Evolutionary conservation across 2,797 vertebrate genomes (phyloP).

Genomic region (Anisognathus igniventris): DNA sequence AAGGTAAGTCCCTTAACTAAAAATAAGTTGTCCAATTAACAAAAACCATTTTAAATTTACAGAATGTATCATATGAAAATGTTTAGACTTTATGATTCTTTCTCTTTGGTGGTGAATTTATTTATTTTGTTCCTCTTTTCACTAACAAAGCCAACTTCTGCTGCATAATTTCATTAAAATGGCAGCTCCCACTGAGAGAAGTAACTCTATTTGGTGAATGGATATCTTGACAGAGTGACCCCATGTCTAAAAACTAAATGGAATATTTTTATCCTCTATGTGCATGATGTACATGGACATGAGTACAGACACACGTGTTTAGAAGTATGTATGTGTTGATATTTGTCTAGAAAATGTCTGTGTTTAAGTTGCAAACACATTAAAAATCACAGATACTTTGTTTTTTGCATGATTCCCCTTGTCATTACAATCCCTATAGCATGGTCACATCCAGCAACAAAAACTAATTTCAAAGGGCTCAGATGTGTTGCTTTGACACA

Average conservation of each 20-base stretch:
- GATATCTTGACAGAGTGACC: not conserved
- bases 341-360: not conserved
- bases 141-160: not conserved
- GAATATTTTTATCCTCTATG: not conserved
- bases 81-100: not conserved
- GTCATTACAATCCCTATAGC: not conserved
- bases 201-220: not conserved
- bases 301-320: not conserved
- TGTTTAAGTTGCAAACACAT: not conserved
- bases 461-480: not conserved
- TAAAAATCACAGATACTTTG: not conserved
- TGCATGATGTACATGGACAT: not conserved
- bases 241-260: not conserved
- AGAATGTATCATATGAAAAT: not conserved
- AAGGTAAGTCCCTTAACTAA: not conserved
- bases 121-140: not conserved
- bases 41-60: not conserved
- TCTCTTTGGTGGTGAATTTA: not conserved
- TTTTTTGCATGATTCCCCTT: not conserved
- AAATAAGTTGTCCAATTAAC: not conserved
- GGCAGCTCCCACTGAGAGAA: not conserved
- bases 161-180: not conserved
- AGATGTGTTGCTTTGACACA: not conserved
- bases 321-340: not conserved
- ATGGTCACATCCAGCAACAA: not conserved